These are phyloP conservation scores for Scaptomyza caliginosa DNA, from an alignment of 2,888 invertebrate species.

Conservation along the genomic window DNA sequence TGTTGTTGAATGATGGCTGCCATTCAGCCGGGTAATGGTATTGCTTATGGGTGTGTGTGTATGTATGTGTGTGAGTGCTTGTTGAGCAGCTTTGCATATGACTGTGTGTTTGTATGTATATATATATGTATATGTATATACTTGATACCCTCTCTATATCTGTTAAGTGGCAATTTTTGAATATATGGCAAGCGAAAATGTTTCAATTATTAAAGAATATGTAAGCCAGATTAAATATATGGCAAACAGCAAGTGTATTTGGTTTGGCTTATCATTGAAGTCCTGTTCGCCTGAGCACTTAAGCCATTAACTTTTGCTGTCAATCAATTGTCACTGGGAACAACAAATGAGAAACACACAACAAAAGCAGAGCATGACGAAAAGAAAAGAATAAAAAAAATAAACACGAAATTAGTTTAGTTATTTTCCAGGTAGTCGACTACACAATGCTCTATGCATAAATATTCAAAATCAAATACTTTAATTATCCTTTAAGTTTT, in stretches of 20 bases:
- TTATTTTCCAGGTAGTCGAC: not conserved
- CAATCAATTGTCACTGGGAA: slow-evolving; percentile 73
- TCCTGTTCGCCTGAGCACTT: slow-evolving; percentile 39
- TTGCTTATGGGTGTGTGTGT: slow-evolving; percentile 20
- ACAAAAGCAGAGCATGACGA: slow-evolving; percentile 59
- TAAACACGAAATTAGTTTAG: slow-evolving; percentile 19
- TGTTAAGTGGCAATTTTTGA: slow-evolving; percentile 44
- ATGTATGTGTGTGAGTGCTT: slow-evolving; percentile 18
- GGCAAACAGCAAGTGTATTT: slow-evolving; percentile 1
- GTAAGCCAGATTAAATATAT: slow-evolving; percentile 18
- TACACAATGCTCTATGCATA: slow-evolving; percentile 15
- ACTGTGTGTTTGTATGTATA: slow-evolving; percentile 16
- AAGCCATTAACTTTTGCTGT: slow-evolving; percentile 74
- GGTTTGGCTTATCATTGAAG: slow-evolving; percentile 11
- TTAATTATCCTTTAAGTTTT: not conserved
- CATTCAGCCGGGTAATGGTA: slow-evolving; percentile 47
- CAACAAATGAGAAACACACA: slow-evolving; percentile 31
- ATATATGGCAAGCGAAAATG: slow-evolving; percentile 42
- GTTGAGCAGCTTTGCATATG: slow-evolving; percentile 39
- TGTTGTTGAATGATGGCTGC: slow-evolving; percentile 66
- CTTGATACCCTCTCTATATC: slow-evolving; percentile 34
- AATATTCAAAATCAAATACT: not conserved
- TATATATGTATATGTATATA: slow-evolving; percentile 33
- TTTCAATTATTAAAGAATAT: slow-evolving; percentile 64
- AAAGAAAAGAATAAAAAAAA: slow-evolving; percentile 17